These are phyloP conservation scores for Allygus modestus DNA, from an alignment of 2,888 invertebrate genomes.

Conservation along the genomic window DNA sequence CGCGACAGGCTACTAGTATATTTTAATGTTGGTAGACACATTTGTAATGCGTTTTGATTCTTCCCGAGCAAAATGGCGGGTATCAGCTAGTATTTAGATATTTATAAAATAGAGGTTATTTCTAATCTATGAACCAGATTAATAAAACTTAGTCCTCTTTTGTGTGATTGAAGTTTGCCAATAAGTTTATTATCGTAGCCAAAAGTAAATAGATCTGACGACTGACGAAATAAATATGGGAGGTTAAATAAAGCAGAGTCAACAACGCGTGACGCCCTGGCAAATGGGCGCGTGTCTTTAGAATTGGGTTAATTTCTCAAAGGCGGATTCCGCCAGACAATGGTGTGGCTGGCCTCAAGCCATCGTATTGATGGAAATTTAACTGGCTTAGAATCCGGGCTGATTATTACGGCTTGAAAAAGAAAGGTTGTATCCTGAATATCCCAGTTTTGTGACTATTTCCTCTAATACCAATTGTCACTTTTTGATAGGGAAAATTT, in stretches of 20 bases:
- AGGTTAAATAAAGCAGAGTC: constrained; percentile 34
- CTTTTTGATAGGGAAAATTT: too few species aligned
- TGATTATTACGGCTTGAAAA: neutral
- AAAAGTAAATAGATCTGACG: constrained; percentile 12
- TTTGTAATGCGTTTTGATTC: too few species aligned
- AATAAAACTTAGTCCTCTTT: neutral
- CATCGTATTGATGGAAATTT: constrained; percentile 25
- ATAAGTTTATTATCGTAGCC: neutral
- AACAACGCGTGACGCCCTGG: constrained; percentile 24
- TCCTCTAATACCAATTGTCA: too few species aligned
- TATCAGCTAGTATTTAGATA: too few species aligned
- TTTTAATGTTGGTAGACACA: too few species aligned
- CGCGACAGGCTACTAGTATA: too few species aligned
- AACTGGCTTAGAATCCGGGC: neutral
- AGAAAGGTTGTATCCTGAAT: too few species aligned
- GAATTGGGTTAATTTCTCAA: constrained; percentile 39
- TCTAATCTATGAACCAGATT: neutral
- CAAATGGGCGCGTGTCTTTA: constrained; percentile 14
- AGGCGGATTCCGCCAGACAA: neutral
- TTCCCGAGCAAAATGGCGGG: too few species aligned
- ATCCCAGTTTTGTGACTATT: too few species aligned
- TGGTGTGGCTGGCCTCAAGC: neutral
- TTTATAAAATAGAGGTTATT: neutral
- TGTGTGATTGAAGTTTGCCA: constrained; percentile 7
- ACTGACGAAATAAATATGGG: constrained; percentile 30